Evolutionary conservation across 2,113 vertebrate genomes (phyloP).

Genomic region (Lophius piscatorius): DNA sequence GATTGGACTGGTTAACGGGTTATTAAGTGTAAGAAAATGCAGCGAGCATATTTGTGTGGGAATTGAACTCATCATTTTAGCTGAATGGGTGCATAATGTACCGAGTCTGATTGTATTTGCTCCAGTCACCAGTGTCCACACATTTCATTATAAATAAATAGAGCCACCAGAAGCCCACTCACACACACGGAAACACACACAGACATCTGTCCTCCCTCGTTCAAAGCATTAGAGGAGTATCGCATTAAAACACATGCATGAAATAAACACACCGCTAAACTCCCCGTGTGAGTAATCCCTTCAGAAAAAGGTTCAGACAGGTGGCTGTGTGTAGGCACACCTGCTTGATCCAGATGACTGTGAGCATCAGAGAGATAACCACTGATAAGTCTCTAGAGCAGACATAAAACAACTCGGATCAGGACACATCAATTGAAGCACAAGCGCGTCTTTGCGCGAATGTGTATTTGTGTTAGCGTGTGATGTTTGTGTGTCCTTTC

Average conservation of each 20-base stretch:
- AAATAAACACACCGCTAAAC: slow-evolving; percentile 1
- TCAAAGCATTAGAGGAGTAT: slow-evolving; percentile 17
- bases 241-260: slow-evolving; percentile 34
- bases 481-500: slow-evolving; percentile 11
- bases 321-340: slow-evolving; percentile 51
- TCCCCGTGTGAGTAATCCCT: slow-evolving; percentile 55
- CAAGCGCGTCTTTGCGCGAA: no score
- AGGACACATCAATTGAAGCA: slow-evolving; percentile 8
- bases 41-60: slow-evolving; percentile 7
- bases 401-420: slow-evolving; percentile 45
- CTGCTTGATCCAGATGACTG: slow-evolving; percentile 45
- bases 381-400: slow-evolving; percentile 35
- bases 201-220: slow-evolving; percentile 39
- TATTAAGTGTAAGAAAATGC: slow-evolving; percentile 13
- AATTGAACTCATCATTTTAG: slow-evolving; percentile 12
- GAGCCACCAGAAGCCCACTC: no score
- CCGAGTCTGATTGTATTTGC: slow-evolving; percentile 17
- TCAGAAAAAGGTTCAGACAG: slow-evolving; percentile 53
- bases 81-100: slow-evolving; percentile 14
- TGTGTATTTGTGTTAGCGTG: slow-evolving; percentile 3
- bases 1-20: not conserved
- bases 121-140: slow-evolving; percentile 5
- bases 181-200: not conserved
- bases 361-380: slow-evolving; percentile 39
- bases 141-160: no score